These are phyloP conservation scores for Tanypteryx hageni DNA, from an alignment of 2,888 invertebrate genomes.

Conservation along the genomic window DNA sequence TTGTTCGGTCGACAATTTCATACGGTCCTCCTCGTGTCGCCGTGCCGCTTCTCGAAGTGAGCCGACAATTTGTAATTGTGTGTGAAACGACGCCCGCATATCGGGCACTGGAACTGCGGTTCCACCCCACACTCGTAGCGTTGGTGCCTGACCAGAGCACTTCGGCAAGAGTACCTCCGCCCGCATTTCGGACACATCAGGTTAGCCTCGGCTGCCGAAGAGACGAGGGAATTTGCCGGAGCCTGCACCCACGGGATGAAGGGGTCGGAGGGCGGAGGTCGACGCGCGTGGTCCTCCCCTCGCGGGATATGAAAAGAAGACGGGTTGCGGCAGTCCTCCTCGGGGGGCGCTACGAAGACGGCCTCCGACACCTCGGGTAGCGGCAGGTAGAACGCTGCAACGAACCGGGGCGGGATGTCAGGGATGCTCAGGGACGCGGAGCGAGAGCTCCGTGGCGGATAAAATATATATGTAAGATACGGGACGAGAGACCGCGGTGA, in stretches of 20 bases:
- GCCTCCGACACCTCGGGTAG: neutral
- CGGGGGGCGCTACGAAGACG: neutral
- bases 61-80: constrained; percentile 66
- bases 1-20: neutral
- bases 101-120: constrained; percentile 66
- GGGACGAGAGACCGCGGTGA: too few species aligned
- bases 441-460: neutral
- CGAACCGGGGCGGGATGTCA: neutral
- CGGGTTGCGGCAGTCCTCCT: neutral
- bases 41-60: constrained; percentile 64
- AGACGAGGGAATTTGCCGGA: too few species aligned
- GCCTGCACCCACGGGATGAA: neutral
- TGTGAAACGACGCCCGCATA: constrained; percentile 67
- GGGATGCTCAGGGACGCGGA: neutral
- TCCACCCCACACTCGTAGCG: constrained; percentile 67
- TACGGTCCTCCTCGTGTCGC: neutral
- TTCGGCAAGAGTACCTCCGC: constrained; percentile 19
- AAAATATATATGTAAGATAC: too few species aligned
- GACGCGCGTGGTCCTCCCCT: neutral
- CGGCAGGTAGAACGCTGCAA: constrained; percentile 39
- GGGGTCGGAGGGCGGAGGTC: neutral
- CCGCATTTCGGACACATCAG: neutral
- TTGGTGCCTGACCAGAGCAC: constrained; percentile 60
- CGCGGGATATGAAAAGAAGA: constrained; percentile 8
- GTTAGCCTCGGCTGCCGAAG: too few species aligned